A percentile compares a stretch with the other conserved stretches of the same genome.
These are phyloP conservation scores for Danio jaintianensis DNA, from an alignment of 2,797 vertebrate species.

Conservation along the genomic window DNA sequence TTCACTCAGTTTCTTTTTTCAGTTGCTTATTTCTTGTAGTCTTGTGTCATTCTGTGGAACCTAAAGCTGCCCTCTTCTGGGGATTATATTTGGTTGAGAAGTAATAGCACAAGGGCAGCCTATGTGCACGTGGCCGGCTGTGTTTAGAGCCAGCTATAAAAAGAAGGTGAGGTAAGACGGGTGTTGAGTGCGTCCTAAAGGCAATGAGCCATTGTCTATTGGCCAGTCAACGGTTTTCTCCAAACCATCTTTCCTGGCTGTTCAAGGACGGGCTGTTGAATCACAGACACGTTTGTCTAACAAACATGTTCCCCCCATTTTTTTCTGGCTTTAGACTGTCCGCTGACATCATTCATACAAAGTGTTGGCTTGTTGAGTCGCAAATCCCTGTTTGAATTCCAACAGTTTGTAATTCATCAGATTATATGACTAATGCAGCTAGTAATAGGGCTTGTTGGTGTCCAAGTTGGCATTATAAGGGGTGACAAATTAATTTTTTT, in stretches of 20 bases:
- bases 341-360: slow-evolving; percentile 15
- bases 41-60: neutral
- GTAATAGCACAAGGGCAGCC: slow-evolving; percentile 52
- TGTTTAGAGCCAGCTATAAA: slow-evolving; percentile 81
- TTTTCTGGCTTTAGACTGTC: neutral
- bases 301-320: neutral
- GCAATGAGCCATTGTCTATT: slow-evolving; percentile 72
- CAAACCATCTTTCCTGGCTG: slow-evolving; percentile 64
- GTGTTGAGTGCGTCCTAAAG: slow-evolving; percentile 75
- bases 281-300: slow-evolving; percentile 34
- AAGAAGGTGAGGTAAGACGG: slow-evolving; percentile 85
- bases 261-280: slow-evolving; percentile 48
- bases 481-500: slow-evolving; percentile 50
- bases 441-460: slow-evolving; percentile 58
- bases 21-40: neutral
- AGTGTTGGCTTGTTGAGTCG: neutral
- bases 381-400: slow-evolving; percentile 14
- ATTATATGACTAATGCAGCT: slow-evolving; percentile 11
- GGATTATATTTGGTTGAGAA: slow-evolving; percentile 72
- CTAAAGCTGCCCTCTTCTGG: slow-evolving; percentile 61
- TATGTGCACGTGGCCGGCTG: slow-evolving; percentile 59
- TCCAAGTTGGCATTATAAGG: slow-evolving; percentile 43
- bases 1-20: neutral
- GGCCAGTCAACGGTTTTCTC: slow-evolving; percentile 64
- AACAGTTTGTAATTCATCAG: slow-evolving; percentile 20